Evolutionary conservation across 53 echinoderm and acorn worm genomes (phyloP).

Genomic region (Luidia sarsii): DNA sequence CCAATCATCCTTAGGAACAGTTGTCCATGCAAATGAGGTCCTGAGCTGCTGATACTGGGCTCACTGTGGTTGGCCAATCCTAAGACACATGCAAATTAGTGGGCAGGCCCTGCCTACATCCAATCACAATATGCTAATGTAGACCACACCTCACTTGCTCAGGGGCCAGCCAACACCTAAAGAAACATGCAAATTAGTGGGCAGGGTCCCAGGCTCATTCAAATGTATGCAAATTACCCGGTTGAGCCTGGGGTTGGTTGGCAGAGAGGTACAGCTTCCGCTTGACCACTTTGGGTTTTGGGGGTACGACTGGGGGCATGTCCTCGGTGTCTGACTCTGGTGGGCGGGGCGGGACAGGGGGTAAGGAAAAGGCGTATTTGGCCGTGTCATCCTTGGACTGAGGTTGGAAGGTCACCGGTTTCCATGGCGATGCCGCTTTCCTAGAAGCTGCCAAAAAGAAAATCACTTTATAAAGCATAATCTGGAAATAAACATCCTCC

Average conservation of each 20-base stretch:
- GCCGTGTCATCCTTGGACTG: conserved; percentile 63
- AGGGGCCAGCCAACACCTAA: conserved; percentile 10
- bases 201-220: neutral
- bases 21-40: conserved; percentile 21
- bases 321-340: conserved; percentile 84
- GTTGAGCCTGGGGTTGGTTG: conserved; percentile 63
- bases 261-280: conserved; percentile 75
- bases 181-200: conserved; percentile 39
- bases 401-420: conserved; percentile 74
- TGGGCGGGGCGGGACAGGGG: conserved; percentile 90
- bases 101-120: neutral
- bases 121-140: neutral
- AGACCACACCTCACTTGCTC: neutral
- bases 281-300: conserved; percentile 81
- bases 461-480: neutral
- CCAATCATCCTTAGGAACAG: neutral
- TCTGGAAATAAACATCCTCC: neutral
- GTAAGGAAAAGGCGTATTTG: conserved; percentile 73
- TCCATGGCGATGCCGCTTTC: conserved; percentile 63
- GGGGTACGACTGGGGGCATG: conserved; percentile 75
- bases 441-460: conserved; percentile 42
- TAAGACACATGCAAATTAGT: too few relatives aligned
- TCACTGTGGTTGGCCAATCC: neutral
- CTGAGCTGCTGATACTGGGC: neutral
- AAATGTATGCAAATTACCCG: conserved; percentile 40